Conservation (phyloP, 2,113 vertebrate genomes). For the Tenrec ecaudatus region DNA sequence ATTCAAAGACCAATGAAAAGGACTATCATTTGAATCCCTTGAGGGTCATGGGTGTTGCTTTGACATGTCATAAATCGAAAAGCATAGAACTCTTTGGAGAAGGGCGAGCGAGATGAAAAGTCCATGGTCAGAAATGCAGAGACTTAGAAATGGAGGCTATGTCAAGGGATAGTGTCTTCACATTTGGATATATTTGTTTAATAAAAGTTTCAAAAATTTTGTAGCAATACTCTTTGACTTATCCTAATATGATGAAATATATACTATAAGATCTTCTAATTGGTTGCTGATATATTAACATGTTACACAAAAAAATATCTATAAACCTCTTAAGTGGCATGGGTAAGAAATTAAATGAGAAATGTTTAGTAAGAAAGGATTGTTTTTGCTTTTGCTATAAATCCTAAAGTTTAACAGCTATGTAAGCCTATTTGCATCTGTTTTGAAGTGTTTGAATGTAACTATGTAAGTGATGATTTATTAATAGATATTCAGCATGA, state of each 20-base stretch:
- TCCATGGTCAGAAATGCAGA: too few species aligned
- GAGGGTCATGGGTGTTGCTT: too few species aligned
- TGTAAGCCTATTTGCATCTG: constrained; percentile 61
- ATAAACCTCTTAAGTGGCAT: constrained; percentile 21
- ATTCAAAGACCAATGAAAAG: too few species aligned
- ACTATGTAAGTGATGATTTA: constrained; percentile 69
- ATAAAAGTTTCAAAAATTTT: too few species aligned
- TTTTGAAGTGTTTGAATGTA: constrained; percentile 72
- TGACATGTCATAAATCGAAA: too few species aligned
- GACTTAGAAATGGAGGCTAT: too few species aligned
- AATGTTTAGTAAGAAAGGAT: constrained; percentile 57
- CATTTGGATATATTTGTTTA: too few species aligned
- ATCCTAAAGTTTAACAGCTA: constrained; percentile 59
- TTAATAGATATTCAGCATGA: constrained; percentile 82
- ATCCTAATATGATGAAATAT: background rate
- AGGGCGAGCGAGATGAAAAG: too few species aligned
- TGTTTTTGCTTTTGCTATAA: constrained; percentile 61
- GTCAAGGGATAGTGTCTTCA: too few species aligned
- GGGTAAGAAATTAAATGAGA: constrained; percentile 55
- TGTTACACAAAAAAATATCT: constrained; percentile 29
- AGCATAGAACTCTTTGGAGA: too few species aligned
- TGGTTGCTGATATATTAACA: background rate
- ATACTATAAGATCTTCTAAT: background rate
- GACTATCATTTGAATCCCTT: too few species aligned
- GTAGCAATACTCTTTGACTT: too few species aligned